A percentile compares a stretch with the other conserved stretches of the same genome.
Evolutionary conservation across 2,797 vertebrate genomes (phyloP).

Genomic region (Notolepis coatsorum): DNA sequence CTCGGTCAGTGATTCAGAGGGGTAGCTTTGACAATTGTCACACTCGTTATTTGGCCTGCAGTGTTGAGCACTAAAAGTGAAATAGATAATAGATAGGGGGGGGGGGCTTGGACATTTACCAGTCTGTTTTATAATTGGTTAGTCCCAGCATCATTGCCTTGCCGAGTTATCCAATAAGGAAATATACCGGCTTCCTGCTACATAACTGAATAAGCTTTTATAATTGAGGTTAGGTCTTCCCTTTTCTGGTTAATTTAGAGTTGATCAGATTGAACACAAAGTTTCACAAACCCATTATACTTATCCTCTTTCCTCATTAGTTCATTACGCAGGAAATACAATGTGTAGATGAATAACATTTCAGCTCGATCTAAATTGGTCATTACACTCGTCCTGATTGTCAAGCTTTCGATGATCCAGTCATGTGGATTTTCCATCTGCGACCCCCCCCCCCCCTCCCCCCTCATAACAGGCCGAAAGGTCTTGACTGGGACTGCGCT

Average conservation of each 20-base stretch:
- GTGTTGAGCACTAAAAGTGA: no score
- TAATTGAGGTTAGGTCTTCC: constrained; percentile 9
- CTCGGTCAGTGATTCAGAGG: neutral
- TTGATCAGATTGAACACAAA: constrained; percentile 19
- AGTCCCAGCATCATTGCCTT: constrained; percentile 48
- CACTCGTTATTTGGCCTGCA: constrained; percentile 10
- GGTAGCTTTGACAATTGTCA: neutral
- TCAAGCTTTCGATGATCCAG: constrained; percentile 65
- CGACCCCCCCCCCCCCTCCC: constrained; percentile 71
- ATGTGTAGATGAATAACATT: constrained; percentile 53
- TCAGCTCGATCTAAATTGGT: constrained; percentile 69
- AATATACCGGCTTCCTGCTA: constrained; percentile 62
- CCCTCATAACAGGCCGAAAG: constrained; percentile 62
- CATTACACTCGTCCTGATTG: constrained; percentile 73
- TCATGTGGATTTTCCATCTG: constrained; percentile 82
- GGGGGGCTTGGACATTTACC: constrained; percentile 62
- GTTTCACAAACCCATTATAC: neutral
- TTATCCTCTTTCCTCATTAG: neutral
- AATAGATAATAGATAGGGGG: no score
- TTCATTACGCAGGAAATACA: neutral
- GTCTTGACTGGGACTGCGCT: constrained; percentile 61
- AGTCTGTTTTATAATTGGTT: constrained; percentile 64
- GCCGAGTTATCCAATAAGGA: constrained; percentile 50
- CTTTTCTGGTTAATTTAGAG: constrained; percentile 46
- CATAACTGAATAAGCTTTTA: constrained; percentile 38